These are phyloP conservation scores for Acanthis flammea DNA, from an alignment of 2,797 vertebrate genomes.

Conservation along the genomic window DNA sequence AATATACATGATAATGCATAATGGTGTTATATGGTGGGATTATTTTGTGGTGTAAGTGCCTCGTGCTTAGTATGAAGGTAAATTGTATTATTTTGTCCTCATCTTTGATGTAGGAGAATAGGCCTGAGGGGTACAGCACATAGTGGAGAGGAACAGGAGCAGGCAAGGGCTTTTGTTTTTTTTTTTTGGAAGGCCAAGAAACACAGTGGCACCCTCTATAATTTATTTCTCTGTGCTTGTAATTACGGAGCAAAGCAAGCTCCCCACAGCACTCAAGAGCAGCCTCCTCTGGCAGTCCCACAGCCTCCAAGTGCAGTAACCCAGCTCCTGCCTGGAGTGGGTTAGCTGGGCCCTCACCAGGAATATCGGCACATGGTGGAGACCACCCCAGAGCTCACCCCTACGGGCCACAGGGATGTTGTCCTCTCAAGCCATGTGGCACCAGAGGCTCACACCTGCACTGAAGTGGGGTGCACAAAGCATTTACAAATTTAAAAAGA, in stretches of 20 bases:
- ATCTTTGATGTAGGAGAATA: background rate
- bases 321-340: rapidly evolving
- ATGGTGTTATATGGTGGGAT: conserved; percentile 19
- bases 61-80: background rate
- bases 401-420: rapidly evolving
- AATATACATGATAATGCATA: conserved; percentile 38
- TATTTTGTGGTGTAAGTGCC: conserved; percentile 6
- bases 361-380: rapidly evolving
- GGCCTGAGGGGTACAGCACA: background rate
- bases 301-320: background rate
- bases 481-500: background rate
- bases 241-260: background rate
- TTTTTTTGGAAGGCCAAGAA: background rate
- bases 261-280: background rate
- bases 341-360: background rate
- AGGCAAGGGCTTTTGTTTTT: background rate
- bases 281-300: background rate
- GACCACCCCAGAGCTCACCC: background rate
- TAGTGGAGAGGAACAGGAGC: background rate
- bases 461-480: background rate
- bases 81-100: conserved; percentile 19
- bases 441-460: background rate
- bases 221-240: background rate
- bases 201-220: background rate
- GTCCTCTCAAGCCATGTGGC: background rate